A percentile compares a stretch with the other conserved stretches of the same genome.
phyloP scores from a whole-genome alignment of 2,113 vertebrate species.

The Haemorhous mexicanus region DNA sequence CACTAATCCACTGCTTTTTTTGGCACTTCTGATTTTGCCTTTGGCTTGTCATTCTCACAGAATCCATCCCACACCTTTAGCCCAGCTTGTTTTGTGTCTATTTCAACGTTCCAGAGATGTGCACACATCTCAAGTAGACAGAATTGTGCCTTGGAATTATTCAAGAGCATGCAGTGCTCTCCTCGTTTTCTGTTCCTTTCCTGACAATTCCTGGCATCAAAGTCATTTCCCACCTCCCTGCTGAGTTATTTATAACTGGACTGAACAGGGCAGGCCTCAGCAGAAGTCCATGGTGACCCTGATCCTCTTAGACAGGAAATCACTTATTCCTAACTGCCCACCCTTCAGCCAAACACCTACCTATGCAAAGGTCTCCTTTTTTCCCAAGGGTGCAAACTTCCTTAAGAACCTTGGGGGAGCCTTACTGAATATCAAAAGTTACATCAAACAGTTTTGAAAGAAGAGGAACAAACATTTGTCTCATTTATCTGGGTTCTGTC shows the following conservation, averaged over 20 bases:
- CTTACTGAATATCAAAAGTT: background rate
- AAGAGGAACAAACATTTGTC: background rate
- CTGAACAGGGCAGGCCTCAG: background rate
- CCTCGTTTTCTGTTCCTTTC: background rate
- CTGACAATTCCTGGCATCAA: background rate
- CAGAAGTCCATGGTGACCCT: background rate
- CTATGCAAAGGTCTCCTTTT: background rate
- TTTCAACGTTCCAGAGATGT: rapidly evolving
- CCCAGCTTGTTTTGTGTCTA: background rate
- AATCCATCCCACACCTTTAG: background rate
- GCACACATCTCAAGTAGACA: background rate
- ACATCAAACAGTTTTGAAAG: background rate
- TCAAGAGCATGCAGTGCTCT: rapidly evolving
- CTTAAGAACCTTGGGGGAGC: no score
- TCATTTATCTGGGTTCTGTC: background rate
- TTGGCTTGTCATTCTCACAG: background rate
- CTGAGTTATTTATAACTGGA: background rate
- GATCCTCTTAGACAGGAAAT: background rate
- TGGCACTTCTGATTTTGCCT: background rate
- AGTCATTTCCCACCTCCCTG: background rate
- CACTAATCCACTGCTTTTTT: background rate
- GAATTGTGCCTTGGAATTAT: background rate
- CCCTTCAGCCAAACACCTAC: background rate
- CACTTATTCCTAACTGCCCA: background rate
- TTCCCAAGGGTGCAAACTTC: background rate